Base-by-base conservation (phyloP, 2,113 vertebrate species). In the Cyanocitta stelleri region DNA sequence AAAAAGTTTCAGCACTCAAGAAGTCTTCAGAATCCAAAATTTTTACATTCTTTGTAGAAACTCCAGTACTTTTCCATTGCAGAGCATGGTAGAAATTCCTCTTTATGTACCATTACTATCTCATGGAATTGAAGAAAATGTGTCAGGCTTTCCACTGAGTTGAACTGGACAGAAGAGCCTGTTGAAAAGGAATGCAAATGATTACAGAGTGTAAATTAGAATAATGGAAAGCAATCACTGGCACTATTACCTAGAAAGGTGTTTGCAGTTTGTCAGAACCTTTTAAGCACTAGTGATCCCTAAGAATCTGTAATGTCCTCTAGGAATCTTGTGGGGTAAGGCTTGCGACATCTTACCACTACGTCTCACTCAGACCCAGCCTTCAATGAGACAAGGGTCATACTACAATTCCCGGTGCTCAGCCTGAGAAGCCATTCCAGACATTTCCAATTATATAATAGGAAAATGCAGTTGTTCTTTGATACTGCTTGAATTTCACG, bases 31-130 rank as follows among this genome's bases (percentile, higher is more conserved):
- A 97, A 97, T 83, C 96, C 96, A 96, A 96, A 96, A 62, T 89
- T 73, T 84, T 97, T 62, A 85, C 89, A 95, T 14, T 51, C 69
- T 63, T 68, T 74, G 68, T 98, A 98, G 78, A 96, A 97, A 80
- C 95, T 97, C 99, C 99, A 99, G 71, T 98, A 89, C 48, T 91
- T 83, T 85, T 99, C 98, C 98, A 99, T 98, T 33, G 97, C 13
- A 51, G 97, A 89, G 17, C 93, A 97, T 3, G 99, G 98, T 17
- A 99, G 87, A 82, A 99, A 96, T 93, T 99, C 99, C n/a, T 98
- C 98, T 76, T 98, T 92, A 15, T 58, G 61, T 64, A 98, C 95
- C 87, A 98, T 46, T 46, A 97, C 82, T 90, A 98, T 83, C 32
- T 97, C 98, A 56, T 54, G 94, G 93, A 99, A 97, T 22, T 98